Conservation (phyloP, 64 coral and sea anemone genomes). For the Porites lutea region DNA sequence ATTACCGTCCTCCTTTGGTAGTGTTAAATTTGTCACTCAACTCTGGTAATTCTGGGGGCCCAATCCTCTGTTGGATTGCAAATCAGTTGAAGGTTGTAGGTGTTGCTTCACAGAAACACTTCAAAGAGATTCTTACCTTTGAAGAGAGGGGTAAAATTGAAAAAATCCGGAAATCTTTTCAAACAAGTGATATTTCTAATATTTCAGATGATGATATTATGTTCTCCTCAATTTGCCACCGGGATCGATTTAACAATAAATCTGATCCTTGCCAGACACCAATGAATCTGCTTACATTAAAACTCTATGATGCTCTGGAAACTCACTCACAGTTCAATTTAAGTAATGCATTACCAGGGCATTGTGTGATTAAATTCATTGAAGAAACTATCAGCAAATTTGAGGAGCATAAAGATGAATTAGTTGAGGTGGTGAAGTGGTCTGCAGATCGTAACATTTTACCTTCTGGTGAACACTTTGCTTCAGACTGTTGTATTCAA, state of each 20-base stretch:
- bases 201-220: not conserved
- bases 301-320: slow-evolving; percentile 10
- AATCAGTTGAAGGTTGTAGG: not conserved
- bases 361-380: not conserved
- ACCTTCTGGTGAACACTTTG: not conserved
- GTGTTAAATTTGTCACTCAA: not conserved
- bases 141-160: not conserved
- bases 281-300: not conserved
- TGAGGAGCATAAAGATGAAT: not conserved
- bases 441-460: not conserved
- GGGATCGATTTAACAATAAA: not conserved
- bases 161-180: not conserved
- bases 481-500: slow-evolving; percentile 1
- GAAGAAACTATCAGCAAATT: not conserved
- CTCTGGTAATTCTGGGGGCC: not conserved
- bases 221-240: not conserved
- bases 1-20: not conserved
- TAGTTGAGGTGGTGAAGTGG: not conserved
- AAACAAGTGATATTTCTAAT: not conserved
- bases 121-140: not conserved
- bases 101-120: slow-evolving; percentile 2
- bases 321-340: slow-evolving; percentile 6
- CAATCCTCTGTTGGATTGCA: not conserved
- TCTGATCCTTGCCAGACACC: not conserved
- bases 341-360: not conserved